These are phyloP conservation scores for Cavia porcellus DNA, from an alignment of 2,113 vertebrate genomes.

Conservation along the genomic window DNA sequence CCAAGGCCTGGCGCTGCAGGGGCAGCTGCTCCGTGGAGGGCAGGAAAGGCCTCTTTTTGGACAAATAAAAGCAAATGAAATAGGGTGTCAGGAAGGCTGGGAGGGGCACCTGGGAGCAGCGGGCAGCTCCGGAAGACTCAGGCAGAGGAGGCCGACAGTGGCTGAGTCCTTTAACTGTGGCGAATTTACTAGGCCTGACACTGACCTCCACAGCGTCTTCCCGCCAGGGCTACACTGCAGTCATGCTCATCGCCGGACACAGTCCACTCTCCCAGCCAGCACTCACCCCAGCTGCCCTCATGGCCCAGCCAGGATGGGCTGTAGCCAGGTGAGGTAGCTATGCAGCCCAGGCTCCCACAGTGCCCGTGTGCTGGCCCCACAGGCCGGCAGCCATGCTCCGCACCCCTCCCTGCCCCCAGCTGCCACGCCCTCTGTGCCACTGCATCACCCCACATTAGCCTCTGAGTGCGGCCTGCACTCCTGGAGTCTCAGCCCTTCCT, in stretches of 20 bases:
- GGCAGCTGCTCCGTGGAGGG: background rate
- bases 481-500: no score
- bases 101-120: background rate
- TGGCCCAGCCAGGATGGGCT: background rate
- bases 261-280: accelerated
- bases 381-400: accelerated
- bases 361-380: no score
- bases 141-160: accelerated
- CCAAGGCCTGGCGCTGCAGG: background rate
- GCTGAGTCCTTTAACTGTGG: background rate
- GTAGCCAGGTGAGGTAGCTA: background rate
- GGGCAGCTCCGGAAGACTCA: background rate
- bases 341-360: no score
- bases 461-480: accelerated
- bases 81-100: background rate
- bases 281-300: accelerated
- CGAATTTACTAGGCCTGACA: background rate
- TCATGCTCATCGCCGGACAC: accelerated
- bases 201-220: accelerated
- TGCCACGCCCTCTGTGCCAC: accelerated
- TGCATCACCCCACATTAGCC: accelerated
- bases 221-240: accelerated
- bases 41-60: background rate
- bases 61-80: background rate
- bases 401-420: accelerated